Percentiles rank a stretch among this genome's conserved stretches.
Conservation (phyloP, 1,140 invertebrate species). For the Drosophila ambigua region DNA sequence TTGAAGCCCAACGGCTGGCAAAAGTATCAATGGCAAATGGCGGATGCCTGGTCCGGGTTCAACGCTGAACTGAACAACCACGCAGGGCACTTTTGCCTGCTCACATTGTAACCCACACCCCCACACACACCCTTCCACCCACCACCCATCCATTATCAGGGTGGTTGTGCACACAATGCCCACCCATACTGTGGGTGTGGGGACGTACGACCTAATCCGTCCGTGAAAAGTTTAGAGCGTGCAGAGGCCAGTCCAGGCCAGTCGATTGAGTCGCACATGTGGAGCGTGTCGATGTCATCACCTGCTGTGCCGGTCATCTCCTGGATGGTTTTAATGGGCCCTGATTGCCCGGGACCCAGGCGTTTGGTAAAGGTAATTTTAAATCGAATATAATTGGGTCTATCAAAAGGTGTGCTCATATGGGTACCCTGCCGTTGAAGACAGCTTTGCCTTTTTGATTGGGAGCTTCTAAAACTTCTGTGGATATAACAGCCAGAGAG, state of each 20-base stretch:
- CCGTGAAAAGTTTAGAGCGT: constrained; percentile 25
- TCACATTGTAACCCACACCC: constrained; percentile 4
- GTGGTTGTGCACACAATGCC: too few species aligned
- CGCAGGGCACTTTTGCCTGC: constrained; percentile 36
- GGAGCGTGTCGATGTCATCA: constrained; percentile 34
- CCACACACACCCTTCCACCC: constrained; percentile 1
- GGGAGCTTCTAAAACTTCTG: too few species aligned
- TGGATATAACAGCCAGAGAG: too few species aligned
- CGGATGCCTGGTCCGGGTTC: constrained; percentile 46
- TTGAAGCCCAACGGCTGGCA: constrained; percentile 61
- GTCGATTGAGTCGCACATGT: constrained; percentile 12
- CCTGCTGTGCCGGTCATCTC: constrained; percentile 64
- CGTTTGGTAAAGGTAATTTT: constrained; percentile 18
- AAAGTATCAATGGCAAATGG: constrained; percentile 63
- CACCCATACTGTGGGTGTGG: constrained; percentile 4
- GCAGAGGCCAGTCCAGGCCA: background rate
- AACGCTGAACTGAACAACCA: constrained; percentile 71
- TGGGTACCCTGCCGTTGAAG: too few species aligned
- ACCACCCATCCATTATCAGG: background rate
- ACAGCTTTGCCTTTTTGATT: too few species aligned
- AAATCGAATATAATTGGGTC: constrained; percentile 4
- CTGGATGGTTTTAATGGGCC: constrained; percentile 34
- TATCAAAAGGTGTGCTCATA: background rate
- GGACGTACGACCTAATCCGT: background rate
- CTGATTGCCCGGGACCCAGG: constrained; percentile 24